phyloP scores from a whole-genome alignment of 2,113 vertebrate genomes.

The Cercocebus atys region DNA sequence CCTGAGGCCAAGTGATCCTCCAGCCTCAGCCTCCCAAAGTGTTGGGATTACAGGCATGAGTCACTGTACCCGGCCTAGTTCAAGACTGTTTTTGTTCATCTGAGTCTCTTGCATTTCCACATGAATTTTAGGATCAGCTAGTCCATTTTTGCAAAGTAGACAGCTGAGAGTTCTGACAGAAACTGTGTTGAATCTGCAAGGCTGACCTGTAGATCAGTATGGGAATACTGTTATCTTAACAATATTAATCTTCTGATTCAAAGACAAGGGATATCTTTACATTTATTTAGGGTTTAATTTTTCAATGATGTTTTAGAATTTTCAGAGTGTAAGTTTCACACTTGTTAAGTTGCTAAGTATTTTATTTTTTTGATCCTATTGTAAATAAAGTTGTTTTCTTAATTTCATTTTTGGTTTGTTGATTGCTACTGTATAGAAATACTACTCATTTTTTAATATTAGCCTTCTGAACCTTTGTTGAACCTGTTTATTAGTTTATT shows the following conservation, averaged over 20 bases:
- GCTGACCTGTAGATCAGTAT: background rate
- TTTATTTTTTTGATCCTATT: slow-evolving; percentile 11
- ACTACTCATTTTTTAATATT: background rate
- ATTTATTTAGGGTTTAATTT: background rate
- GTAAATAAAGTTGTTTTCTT: background rate
- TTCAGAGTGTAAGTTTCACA: background rate
- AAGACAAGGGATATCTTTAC: background rate
- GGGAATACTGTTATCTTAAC: background rate
- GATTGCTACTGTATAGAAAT: background rate
- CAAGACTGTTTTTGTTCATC: background rate
- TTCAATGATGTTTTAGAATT: background rate
- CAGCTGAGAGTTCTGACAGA: background rate
- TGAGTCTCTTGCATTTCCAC: background rate
- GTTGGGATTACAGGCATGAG: too few relatives aligned
- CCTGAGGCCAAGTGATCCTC: too few relatives aligned
- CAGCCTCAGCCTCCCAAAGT: too few relatives aligned
- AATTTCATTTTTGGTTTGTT: slow-evolving; percentile 9
- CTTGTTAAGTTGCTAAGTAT: background rate
- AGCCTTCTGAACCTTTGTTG: background rate
- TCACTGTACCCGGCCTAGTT: background rate
- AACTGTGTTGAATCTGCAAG: background rate
- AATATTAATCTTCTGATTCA: background rate
- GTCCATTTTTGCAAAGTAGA: background rate
- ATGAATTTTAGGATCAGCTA: background rate
- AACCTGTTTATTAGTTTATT: background rate